These are phyloP conservation scores for Tetragonula clypearis DNA, from an alignment of 1,140 invertebrate genomes.

Conservation along the genomic window DNA sequence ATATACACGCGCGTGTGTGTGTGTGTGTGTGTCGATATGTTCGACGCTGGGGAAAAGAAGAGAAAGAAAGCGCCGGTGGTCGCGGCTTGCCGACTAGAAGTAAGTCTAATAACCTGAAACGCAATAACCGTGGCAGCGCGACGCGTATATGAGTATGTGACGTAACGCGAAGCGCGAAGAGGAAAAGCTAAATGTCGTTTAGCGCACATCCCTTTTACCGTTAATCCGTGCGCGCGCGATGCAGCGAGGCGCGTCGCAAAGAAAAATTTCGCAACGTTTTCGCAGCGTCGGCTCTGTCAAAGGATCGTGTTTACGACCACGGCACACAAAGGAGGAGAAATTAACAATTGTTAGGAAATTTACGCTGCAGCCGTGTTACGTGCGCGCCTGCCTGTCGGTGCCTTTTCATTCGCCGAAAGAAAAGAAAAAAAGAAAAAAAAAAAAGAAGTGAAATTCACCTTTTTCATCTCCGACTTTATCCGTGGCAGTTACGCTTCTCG, in stretches of 20 bases:
- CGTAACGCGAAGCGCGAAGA: background rate
- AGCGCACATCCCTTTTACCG: background rate
- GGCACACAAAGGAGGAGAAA: background rate
- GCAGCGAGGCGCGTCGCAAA: background rate
- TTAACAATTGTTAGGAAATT: background rate
- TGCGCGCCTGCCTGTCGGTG: background rate
- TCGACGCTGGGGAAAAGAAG: background rate
- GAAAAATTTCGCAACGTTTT: background rate
- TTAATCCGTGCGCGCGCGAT: background rate
- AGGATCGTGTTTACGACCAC: background rate
- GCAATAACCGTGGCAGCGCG: background rate
- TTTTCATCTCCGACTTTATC: conserved; percentile 47
- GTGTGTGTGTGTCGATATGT: too few species aligned
- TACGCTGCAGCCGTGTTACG: conserved; percentile 36
- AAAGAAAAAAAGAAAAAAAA: too few species aligned
- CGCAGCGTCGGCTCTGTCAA: background rate
- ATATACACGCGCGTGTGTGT: too few species aligned
- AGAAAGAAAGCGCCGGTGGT: background rate
- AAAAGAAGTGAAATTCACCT: background rate
- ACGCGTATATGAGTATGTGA: background rate
- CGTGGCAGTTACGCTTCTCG: conserved; percentile 76
- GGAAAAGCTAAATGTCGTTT: background rate
- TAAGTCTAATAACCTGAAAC: background rate
- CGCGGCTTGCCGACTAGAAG: too few species aligned
- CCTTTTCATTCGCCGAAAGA: too few species aligned